phyloP scores from a whole-genome alignment of 2,888 invertebrate species.

The Eurytoma californica region DNA sequence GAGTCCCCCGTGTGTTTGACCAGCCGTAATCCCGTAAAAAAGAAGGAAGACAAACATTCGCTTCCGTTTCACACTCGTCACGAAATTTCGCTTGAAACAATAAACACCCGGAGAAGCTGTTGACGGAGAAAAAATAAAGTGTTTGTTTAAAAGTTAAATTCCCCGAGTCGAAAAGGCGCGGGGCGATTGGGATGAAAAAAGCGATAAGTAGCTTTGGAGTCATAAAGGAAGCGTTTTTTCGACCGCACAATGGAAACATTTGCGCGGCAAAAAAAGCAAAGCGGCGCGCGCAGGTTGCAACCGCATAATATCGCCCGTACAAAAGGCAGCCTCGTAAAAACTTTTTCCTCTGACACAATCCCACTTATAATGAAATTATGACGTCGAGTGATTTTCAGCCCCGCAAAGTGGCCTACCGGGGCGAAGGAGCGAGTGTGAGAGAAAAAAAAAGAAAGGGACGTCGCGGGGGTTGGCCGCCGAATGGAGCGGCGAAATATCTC shows the following conservation, averaged over 20 bases:
- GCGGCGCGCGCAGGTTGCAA: constrained; percentile 23
- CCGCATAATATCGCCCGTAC: constrained; percentile 18
- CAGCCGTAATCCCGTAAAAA: background rate
- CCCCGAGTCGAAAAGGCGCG: too few species aligned
- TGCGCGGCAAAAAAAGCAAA: constrained; percentile 1
- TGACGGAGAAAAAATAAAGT: background rate
- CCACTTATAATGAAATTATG: constrained; percentile 48
- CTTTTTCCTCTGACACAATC: constrained; percentile 36
- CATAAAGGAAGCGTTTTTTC: constrained; percentile 23
- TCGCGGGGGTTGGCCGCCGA: background rate
- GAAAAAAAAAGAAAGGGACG: background rate
- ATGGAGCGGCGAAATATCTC: constrained; percentile 22
- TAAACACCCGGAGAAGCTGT: too few species aligned
- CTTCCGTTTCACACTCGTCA: background rate
- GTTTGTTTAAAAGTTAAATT: too few species aligned
- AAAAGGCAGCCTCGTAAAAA: constrained; percentile 36
- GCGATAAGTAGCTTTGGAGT: constrained; percentile 34
- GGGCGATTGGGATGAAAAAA: constrained; percentile 1
- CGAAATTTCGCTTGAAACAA: too few species aligned
- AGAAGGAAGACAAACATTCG: background rate
- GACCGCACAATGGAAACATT: constrained; percentile 29
- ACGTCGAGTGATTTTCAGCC: constrained; percentile 49
- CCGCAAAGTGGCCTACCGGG: constrained; percentile 4
- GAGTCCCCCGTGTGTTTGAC: background rate
- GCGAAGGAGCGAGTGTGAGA: constrained; percentile 13